Conservation (phyloP, 2,113 vertebrate species). For the Vulpes ferrilata region DNA sequence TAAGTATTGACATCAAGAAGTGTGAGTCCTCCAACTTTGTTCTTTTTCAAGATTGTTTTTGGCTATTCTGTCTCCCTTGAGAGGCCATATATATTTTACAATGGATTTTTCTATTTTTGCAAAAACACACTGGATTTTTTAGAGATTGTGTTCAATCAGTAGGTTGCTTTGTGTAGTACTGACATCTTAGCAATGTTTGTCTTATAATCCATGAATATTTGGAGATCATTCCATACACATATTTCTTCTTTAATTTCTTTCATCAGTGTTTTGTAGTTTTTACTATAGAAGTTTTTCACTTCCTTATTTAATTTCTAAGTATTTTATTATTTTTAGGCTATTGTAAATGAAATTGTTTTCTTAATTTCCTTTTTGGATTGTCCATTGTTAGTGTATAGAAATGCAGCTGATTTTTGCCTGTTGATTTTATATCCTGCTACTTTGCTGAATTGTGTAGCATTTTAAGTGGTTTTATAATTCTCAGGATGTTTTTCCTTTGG, state of each 20-base stretch:
- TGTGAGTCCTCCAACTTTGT: background rate
- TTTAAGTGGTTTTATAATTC: conserved; percentile 19
- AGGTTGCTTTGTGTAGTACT: background rate
- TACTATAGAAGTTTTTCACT: background rate
- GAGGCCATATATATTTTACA: background rate
- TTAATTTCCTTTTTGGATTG: background rate
- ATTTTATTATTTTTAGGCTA: background rate
- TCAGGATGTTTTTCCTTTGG: conserved; percentile 31
- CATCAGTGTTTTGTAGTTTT: background rate
- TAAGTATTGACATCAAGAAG: conserved; percentile 22
- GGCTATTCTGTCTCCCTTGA: background rate
- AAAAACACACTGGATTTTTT: background rate
- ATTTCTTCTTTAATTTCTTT: background rate
- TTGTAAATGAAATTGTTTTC: background rate
- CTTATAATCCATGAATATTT: conserved; percentile 4
- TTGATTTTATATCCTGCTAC: background rate
- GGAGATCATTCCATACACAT: conserved; percentile 2
- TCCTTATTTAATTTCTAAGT: conserved; percentile 24
- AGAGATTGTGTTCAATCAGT: background rate
- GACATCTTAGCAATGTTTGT: background rate
- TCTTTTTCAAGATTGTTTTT: background rate
- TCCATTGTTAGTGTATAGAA: background rate
- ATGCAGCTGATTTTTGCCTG: background rate
- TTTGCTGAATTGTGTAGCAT: background rate
- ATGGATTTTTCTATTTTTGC: conserved; percentile 1